Evolutionary conservation across 1,140 invertebrate species (phyloP), one percentile per base, ranked within the genome.

Genomic region (Danaus plexippus): DNA sequence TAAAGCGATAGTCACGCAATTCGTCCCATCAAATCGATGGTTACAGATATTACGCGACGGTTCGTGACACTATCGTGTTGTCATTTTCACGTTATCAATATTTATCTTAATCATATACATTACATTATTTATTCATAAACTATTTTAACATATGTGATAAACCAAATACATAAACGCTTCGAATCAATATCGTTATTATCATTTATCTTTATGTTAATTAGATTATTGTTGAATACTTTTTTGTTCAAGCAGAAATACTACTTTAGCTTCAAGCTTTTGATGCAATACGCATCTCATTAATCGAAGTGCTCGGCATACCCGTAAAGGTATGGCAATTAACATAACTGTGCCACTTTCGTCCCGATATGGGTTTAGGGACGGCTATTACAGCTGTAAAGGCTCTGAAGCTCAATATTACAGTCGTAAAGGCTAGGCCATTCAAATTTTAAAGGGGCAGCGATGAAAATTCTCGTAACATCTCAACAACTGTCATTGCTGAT

Each of bases 241-340:
- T 47, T 45, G 11, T 45, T 13, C n/a, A 45, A 13, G 10, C 5
- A 32, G 22, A 32, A 32, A 32, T 32, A 32, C 22, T 2, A 32
- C 22, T 6, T 32, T 32, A 3, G 22, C 22, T 32, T 32, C 22
- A 32, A 2, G 22, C 22, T 32, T 41, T 49, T 43, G 7, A 52
- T 52, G 18, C 18, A 46, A 40, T 41, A 7, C 18, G 49, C 47
- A 49, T 60, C 63, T 63, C 47, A 61, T 64, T 64, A 63, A 48
- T 11, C 45, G 43, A 47, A 67, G 50, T 64, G 58, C 54, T 73
- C 61, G 43, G 56, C 54, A 54, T 65, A 66, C 65, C 44, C 44
- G 57, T 56, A 50, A 56, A 67, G 63, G 66, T 66, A 63, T 57
- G 61, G 54, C 56, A 70, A 75, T 72, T 72, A 72, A 60, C 51